Evolutionary conservation across 2,797 vertebrate species (phyloP).

Genomic region (Parauchenoglanis ngamensis): DNA sequence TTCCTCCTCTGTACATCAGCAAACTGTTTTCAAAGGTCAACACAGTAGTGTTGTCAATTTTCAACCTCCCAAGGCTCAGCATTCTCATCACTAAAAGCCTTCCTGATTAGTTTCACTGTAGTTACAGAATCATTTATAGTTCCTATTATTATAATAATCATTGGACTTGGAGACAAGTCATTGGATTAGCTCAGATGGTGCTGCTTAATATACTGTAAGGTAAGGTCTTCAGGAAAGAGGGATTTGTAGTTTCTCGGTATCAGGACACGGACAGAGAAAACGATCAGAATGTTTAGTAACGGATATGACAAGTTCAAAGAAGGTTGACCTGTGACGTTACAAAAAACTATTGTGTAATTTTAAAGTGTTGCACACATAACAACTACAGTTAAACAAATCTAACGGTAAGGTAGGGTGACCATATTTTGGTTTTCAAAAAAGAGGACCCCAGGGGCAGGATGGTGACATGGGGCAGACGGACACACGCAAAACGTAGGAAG

Average conservation of each 20-base stretch:
- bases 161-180: not conserved
- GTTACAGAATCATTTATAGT: not conserved
- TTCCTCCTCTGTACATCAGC: conserved; percentile 6
- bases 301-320: not conserved
- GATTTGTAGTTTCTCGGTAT: not conserved
- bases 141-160: not conserved
- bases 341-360: not conserved
- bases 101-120: not conserved
- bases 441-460: too few species aligned
- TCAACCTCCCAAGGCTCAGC: not conserved
- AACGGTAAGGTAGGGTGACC: not conserved
- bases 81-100: not conserved
- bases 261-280: not conserved
- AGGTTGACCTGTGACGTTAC: not conserved
- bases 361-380: not conserved
- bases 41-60: not conserved
- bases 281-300: not conserved
- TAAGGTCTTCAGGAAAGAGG: not conserved
- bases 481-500: too few species aligned
- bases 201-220: not conserved
- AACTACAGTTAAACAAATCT: not conserved
- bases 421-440: too few species aligned
- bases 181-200: not conserved
- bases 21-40: conserved; percentile 13
- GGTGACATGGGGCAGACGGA: too few species aligned